These are phyloP conservation scores for Erpornis zantholeuca DNA, from an alignment of 2,113 vertebrate species.

Conservation along the genomic window DNA sequence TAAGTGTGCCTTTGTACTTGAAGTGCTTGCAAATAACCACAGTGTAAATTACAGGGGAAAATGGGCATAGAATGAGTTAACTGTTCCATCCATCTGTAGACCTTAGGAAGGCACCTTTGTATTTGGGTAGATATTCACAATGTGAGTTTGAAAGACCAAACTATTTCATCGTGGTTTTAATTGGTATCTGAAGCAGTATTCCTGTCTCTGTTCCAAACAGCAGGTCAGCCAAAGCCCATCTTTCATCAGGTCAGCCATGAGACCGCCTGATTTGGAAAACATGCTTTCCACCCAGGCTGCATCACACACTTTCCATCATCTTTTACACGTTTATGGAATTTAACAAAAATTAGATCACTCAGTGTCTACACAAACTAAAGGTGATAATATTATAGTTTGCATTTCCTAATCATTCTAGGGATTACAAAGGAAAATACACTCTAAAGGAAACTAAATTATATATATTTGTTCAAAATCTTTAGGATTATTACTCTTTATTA, in stretches of 20 bases:
- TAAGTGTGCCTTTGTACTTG: neutral
- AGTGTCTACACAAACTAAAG: neutral
- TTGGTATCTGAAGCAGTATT: neutral
- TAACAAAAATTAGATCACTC: neutral
- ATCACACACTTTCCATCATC: neutral
- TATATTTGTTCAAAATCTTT: neutral
- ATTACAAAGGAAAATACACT: neutral
- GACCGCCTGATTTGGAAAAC: neutral
- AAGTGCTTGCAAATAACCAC: neutral
- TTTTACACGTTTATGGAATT: neutral
- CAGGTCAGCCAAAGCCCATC: neutral
- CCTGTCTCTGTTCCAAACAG: neutral
- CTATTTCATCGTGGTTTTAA: neutral
- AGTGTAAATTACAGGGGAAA: neutral
- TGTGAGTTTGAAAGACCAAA: neutral
- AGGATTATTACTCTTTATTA: neutral
- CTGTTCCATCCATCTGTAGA: neutral
- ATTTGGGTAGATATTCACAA: neutral
- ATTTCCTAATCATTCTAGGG: neutral
- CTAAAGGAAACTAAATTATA: neutral
- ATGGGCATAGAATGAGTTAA: neutral
- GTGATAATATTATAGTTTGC: neutral
- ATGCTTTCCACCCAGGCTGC: neutral
- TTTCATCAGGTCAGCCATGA: neutral
- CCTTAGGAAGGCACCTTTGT: neutral